Evolutionary conservation across 2,888 invertebrate species (phyloP), one percentile per base, ranked within the genome.

Genomic region (Ligdia adustata): DNA sequence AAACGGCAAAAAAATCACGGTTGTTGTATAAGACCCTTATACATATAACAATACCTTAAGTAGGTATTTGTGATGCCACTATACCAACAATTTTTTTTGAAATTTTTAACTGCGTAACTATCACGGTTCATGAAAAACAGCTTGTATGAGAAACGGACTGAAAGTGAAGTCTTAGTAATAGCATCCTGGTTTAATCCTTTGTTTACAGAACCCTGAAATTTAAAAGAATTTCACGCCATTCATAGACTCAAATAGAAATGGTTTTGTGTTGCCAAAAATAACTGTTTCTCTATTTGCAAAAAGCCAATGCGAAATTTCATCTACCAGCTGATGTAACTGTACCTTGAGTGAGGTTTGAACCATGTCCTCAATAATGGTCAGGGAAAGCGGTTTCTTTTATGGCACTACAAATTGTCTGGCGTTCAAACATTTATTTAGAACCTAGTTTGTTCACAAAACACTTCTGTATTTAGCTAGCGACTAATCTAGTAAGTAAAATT

Each of bases 271-370:
- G 64, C 57, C 55, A 61, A 68, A 69, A n/a, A 64, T 72, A 74
- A 67, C 42, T 69, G 73, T 75, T 73, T 65, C 57, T 59, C 64
- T 70, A 64, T 72, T 72, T 69, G 69, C 69, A 67, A 76, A 75
- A 76, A 72, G 49, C 28, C 52, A 52, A 47, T 53, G 63, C 72
- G 66, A 72, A 72, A 68, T n/a, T 72, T 71, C 57, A 68, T 69
- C 60, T 55, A 64, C 58, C 54, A 52, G 29, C 54, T 72, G 73
- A 72, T 66, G 75, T 71, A 75, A 76, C 72, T 66, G 77, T 77
- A 71, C 64, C 66, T 70, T 72, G 52, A 52, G 13, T 33, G 40
- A 18, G 24, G 35, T 37, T 39, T 18, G 22, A 31, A 57, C 62
- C 42, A 67, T 65, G 72, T 73, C 69, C 72, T 72, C 72, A 72